phyloP scores from a whole-genome alignment of 2,888 invertebrate species.

The Scrobipalpa atriplicella region DNA sequence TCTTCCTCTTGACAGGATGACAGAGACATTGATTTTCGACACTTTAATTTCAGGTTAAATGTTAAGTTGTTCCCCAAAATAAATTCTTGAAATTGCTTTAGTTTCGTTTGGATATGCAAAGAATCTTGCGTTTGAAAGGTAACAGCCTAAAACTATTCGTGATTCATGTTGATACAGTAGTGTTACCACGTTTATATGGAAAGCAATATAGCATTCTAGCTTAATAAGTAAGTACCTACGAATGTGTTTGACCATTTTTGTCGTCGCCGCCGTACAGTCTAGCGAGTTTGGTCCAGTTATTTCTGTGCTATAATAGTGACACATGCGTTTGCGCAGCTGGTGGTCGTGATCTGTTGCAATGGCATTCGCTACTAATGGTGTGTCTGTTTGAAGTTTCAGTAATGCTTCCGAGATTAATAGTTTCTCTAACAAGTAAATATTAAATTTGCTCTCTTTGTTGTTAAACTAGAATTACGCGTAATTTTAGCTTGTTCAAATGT shows the following conservation, averaged over 20 bases:
- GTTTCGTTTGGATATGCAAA: constrained; percentile 47
- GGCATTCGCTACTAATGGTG: constrained; percentile 50
- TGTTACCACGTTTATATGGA: not conserved
- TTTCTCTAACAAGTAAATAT: constrained; percentile 21
- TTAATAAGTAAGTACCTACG: not conserved
- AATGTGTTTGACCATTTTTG: constrained; percentile 49
- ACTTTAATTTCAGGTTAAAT: constrained; percentile 81
- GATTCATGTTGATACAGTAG: constrained; percentile 3
- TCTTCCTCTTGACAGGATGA: constrained; percentile 54
- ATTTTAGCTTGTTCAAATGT: not conserved
- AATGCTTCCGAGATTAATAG: constrained; percentile 37
- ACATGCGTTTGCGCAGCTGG: constrained; percentile 58
- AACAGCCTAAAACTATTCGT: not conserved
- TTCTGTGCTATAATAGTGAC: constrained; percentile 52
- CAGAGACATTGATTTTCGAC: constrained; percentile 74
- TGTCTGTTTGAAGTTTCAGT: constrained; percentile 45
- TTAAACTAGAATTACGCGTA: not conserved
- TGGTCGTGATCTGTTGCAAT: constrained; percentile 57
- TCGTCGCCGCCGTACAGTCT: constrained; percentile 58
- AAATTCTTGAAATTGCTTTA: constrained; percentile 42
- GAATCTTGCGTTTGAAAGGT: constrained; percentile 51
- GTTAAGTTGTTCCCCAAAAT: constrained; percentile 52
- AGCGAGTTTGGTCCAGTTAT: constrained; percentile 48
- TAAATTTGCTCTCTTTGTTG: constrained; percentile 1
- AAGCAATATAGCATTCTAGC: constrained; percentile 4